Conservation (phyloP, 2,888 invertebrate genomes). For the Ectemnius cavifrons region DNA sequence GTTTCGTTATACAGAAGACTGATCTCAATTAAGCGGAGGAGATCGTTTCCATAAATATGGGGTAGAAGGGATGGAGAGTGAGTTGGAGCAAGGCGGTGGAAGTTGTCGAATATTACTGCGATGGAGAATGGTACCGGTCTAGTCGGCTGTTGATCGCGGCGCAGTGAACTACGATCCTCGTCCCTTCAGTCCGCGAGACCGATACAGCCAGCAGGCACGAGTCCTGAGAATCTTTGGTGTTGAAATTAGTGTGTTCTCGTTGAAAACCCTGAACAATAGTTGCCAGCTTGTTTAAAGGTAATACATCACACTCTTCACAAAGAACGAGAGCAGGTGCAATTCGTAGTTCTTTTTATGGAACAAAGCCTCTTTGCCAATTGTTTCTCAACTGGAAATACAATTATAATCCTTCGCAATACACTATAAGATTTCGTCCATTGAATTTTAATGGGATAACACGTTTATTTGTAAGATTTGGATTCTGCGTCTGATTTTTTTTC, state of each 20-base stretch:
- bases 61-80: constrained; percentile 49
- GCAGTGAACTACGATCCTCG: constrained; percentile 63
- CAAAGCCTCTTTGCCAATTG: background rate
- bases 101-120: constrained; percentile 75
- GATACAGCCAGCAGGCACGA: constrained; percentile 13
- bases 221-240: constrained; percentile 24
- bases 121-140: constrained; percentile 74
- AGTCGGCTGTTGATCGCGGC: constrained; percentile 73
- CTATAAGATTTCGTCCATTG: too few relatives aligned
- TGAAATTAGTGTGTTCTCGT: constrained; percentile 9
- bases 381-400: too few relatives aligned
- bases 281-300: constrained; percentile 17
- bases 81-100: constrained; percentile 69
- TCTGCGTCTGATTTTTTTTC: too few relatives aligned
- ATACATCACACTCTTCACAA: background rate
- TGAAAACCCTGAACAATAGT: constrained; percentile 12
- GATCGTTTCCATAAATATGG: constrained; percentile 42
- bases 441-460: too few relatives aligned
- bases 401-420: too few relatives aligned
- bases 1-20: too few relatives aligned
- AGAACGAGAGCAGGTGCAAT: too few relatives aligned
- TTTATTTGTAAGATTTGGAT: too few relatives aligned
- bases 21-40: too few relatives aligned
- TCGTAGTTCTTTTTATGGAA: background rate
- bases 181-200: constrained; percentile 32